These are phyloP conservation scores for Coregonus suidteri DNA, from an alignment of 2,797 vertebrate genomes.

Conservation along the genomic window DNA sequence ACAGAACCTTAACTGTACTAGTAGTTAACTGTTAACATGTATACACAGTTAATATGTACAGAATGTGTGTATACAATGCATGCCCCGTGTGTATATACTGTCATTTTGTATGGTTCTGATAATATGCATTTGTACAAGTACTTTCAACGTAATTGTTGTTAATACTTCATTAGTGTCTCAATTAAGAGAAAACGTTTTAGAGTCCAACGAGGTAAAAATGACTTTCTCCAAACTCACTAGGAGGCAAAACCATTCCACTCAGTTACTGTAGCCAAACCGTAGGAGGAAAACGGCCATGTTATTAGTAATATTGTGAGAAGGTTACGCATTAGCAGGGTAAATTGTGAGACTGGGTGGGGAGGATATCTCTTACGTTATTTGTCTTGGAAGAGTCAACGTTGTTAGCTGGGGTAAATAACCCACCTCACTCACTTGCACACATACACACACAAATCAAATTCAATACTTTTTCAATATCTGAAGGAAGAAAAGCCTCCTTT, in stretches of 20 bases:
- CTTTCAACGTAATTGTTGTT: constrained; percentile 23
- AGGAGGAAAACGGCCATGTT: not conserved
- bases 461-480: constrained; percentile 27
- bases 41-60: constrained; percentile 5
- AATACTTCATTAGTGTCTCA: constrained; percentile 35
- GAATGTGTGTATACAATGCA: not conserved
- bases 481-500: constrained; percentile 44
- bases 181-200: constrained; percentile 49
- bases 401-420: constrained; percentile 20
- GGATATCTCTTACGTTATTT: constrained; percentile 14
- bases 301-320: constrained; percentile 22
- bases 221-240: not conserved
- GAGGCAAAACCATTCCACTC: constrained; percentile 15
- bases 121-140: constrained; percentile 43
- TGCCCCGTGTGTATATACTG: not conserved
- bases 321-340: constrained; percentile 21
- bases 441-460: constrained; percentile 50
- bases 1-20: constrained; percentile 12
- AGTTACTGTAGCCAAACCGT: constrained; percentile 15
- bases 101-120: not conserved
- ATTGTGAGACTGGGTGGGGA: constrained; percentile 8
- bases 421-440: constrained; percentile 41
- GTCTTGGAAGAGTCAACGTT: constrained; percentile 15
- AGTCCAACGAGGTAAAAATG: constrained; percentile 32
- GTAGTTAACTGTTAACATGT: constrained; percentile 6